Conservation (phyloP, 2,113 vertebrate species). For the Nibea albiflora region DNA sequence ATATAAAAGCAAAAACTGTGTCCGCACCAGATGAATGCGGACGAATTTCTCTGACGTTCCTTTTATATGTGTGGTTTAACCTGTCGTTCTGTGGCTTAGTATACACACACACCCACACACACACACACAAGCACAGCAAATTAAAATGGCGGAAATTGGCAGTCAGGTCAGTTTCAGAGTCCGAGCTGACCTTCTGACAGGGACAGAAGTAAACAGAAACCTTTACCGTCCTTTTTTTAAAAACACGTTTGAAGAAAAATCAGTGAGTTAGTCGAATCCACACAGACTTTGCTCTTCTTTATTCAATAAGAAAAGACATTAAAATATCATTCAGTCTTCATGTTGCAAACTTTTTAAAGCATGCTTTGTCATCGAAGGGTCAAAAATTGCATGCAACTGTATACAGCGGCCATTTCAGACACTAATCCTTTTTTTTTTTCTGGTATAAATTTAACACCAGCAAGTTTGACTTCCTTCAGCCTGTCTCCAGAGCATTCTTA, state of each 20-base stretch:
- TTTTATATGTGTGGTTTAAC: constrained; percentile 1
- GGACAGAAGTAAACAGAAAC: neutral
- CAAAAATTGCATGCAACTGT: neutral
- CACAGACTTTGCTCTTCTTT: neutral
- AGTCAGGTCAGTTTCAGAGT: constrained; percentile 50
- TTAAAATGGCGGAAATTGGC: constrained; percentile 76
- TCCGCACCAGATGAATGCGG: neutral
- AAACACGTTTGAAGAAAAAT: neutral
- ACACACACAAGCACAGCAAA: neutral
- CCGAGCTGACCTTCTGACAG: constrained; percentile 61
- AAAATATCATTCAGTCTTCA: neutral
- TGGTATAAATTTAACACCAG: neutral
- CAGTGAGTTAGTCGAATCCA: neutral
- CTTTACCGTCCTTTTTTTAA: neutral
- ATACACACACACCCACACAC: neutral
- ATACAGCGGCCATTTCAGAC: neutral
- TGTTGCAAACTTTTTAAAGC: constrained; percentile 9
- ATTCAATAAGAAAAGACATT: neutral
- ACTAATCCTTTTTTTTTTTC: neutral
- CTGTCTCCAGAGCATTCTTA: neutral
- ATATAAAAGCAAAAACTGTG: neutral
- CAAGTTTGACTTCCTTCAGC: neutral
- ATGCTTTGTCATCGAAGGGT: neutral
- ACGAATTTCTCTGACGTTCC: neutral
- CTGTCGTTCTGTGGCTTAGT: neutral